Conservation (phyloP, 2,113 vertebrate genomes). For the Halichoerus grypus region DNA sequence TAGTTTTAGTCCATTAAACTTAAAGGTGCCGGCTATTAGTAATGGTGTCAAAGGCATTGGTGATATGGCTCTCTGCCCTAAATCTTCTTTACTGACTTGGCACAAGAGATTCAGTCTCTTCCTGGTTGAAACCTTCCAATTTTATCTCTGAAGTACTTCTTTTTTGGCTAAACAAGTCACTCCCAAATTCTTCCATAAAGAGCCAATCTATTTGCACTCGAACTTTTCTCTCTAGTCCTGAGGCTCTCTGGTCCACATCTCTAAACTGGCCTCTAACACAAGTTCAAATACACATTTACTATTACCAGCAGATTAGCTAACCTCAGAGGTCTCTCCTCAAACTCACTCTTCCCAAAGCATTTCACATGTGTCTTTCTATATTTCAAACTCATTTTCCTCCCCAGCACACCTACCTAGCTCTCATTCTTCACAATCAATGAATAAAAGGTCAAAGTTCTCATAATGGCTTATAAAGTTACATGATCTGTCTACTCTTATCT, state of each 20-base stretch:
- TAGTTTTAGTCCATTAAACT: slow-evolving; percentile 21
- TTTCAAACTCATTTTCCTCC: neutral
- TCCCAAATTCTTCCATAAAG: neutral
- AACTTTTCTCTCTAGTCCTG: neutral
- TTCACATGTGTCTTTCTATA: neutral
- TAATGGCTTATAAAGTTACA: neutral
- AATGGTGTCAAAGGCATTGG: neutral
- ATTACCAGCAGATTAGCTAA: neutral
- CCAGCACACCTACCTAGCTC: neutral
- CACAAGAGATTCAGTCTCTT: neutral
- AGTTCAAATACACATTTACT: neutral
- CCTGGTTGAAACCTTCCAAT: neutral
- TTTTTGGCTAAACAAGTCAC: neutral
- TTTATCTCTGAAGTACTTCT: neutral
- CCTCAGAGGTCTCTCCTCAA: neutral
- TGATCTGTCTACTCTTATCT: neutral
- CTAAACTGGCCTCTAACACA: neutral
- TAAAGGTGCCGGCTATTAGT: neutral
- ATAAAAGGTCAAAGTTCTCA: neutral
- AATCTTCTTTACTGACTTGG: neutral
- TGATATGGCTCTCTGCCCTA: neutral
- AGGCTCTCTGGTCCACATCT: neutral
- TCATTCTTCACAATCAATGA: neutral
- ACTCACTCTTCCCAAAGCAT: neutral
- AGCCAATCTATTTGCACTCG: neutral